Conservation (phyloP, 2,113 vertebrate species). For the Circaetus gallicus region DNA sequence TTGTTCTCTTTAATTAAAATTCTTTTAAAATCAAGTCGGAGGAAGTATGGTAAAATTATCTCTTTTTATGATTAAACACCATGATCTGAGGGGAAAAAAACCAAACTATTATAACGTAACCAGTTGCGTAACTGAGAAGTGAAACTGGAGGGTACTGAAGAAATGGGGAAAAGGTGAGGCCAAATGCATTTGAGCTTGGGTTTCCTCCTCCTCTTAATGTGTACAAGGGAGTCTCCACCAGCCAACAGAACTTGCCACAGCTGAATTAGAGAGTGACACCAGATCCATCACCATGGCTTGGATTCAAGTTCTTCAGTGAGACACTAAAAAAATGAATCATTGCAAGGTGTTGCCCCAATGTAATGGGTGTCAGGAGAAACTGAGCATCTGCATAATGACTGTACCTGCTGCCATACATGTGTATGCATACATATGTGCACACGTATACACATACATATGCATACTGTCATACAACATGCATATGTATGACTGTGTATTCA, state of each 20-base stretch:
- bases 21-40: background rate
- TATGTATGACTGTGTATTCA: background rate
- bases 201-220: background rate
- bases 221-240: background rate
- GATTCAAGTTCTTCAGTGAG: background rate
- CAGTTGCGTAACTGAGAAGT: background rate
- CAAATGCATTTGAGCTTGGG: background rate
- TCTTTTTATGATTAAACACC: background rate
- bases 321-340: background rate
- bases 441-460: no score
- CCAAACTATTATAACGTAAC: background rate
- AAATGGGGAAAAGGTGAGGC: background rate
- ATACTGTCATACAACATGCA: background rate
- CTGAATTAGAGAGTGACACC: background rate
- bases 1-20: background rate
- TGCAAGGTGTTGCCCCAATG: background rate
- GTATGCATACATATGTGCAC: background rate
- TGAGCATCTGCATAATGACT: background rate
- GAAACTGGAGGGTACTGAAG: background rate
- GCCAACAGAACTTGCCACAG: background rate
- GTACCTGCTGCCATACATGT: background rate
- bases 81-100: background rate
- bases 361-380: background rate
- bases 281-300: background rate
- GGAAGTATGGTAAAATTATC: background rate